phyloP scores from a whole-genome alignment of 2,113 vertebrate genomes.

The Sander lucioperca region DNA sequence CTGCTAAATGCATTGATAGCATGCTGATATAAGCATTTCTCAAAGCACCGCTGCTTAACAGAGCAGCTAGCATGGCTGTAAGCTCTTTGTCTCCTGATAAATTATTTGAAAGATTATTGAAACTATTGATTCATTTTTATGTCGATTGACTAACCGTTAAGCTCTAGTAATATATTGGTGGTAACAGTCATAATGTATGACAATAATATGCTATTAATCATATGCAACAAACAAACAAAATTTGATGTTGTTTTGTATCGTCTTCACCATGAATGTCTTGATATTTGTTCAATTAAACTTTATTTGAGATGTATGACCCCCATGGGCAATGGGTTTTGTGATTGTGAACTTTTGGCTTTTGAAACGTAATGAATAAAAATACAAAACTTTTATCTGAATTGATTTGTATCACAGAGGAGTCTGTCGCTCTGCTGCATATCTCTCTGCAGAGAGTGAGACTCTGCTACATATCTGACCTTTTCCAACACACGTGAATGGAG shows the following conservation, averaged over 20 bases:
- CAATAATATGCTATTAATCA: background rate
- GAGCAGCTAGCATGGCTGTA: no score
- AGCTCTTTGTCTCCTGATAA: background rate
- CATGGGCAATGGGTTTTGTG: background rate
- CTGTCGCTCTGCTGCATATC: background rate
- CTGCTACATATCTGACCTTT: slow-evolving; percentile 31
- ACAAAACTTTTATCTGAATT: background rate
- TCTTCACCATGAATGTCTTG: background rate
- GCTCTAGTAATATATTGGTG: background rate
- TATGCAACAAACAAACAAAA: background rate
- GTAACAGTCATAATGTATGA: background rate
- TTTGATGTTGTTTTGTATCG: background rate
- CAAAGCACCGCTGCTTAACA: no score
- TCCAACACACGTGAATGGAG: background rate
- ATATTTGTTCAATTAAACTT: background rate
- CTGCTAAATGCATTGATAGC: no score
- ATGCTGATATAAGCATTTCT: no score
- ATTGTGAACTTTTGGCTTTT: background rate
- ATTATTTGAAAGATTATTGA: background rate
- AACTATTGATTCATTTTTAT: background rate
- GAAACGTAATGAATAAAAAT: background rate
- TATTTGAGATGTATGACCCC: background rate
- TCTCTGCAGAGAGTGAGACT: background rate
- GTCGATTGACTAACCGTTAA: background rate
- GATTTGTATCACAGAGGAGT: background rate